These are phyloP conservation scores for Heliocidaris tuberculata DNA, from an alignment of 35 echinoderm and acorn worm genomes.

Conservation along the genomic window DNA sequence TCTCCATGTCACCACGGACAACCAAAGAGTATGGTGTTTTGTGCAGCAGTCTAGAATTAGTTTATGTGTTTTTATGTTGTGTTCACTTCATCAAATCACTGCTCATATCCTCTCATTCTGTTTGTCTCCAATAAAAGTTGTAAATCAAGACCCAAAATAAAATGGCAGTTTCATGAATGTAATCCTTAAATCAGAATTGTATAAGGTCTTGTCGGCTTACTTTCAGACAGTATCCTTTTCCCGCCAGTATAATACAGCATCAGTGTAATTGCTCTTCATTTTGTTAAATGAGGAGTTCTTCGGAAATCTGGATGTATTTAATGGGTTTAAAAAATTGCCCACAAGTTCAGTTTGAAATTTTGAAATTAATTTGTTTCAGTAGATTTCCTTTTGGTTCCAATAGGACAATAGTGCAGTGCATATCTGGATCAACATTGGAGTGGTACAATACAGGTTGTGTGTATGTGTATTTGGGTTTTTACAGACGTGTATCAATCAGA, in stretches of 20 bases:
- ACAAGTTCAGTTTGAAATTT: neutral
- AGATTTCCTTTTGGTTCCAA: neutral
- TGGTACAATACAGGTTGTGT: neutral
- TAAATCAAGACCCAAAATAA: neutral
- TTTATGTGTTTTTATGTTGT: conserved; percentile 4
- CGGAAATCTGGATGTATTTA: neutral
- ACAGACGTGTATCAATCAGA: no score
- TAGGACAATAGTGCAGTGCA: neutral
- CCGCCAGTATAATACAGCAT: no score
- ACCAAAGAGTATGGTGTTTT: conserved; percentile 5
- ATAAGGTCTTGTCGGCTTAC: neutral
- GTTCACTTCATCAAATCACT: conserved; percentile 12
- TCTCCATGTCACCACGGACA: neutral
- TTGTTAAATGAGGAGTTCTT: neutral
- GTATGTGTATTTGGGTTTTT: no score
- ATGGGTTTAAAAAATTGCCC: neutral
- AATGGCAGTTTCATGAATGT: neutral
- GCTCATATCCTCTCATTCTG: neutral
- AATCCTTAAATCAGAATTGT: neutral
- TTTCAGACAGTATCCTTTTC: neutral
- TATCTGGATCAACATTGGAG: neutral
- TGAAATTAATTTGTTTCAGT: neutral
- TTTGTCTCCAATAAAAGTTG: neutral
- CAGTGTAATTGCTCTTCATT: neutral
- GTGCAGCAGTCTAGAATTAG: conserved; percentile 7